These are phyloP conservation scores for Margaritifera margaritifera DNA, from an alignment of 2,888 invertebrate species.

Conservation along the genomic window DNA sequence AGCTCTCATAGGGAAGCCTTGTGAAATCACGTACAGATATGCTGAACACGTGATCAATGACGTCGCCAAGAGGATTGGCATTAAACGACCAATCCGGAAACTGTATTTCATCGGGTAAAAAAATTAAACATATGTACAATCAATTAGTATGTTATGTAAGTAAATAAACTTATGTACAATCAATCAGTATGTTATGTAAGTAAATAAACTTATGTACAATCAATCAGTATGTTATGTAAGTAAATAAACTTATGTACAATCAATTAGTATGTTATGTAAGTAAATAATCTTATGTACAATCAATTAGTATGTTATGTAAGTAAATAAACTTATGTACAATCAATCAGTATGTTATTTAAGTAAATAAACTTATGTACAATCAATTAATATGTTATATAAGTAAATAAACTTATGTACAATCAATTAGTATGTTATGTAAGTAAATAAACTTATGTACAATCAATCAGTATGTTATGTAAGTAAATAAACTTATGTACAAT, in stretches of 20 bases:
- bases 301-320: not conserved
- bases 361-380: not conserved
- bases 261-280: not conserved
- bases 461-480: not conserved
- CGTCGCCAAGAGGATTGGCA: conserved; percentile 59
- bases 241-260: not conserved
- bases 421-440: not conserved
- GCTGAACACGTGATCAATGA: conserved; percentile 66
- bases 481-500: not conserved
- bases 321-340: not conserved
- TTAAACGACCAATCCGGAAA: conserved; percentile 55
- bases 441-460: not conserved
- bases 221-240: not conserved
- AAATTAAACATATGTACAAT: not conserved
- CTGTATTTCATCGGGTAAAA: conserved; percentile 70
- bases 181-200: not conserved
- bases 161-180: not conserved
- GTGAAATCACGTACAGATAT: conserved; percentile 68
- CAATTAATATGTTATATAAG: not conserved
- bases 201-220: not conserved
- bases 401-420: not conserved
- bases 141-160: not conserved
- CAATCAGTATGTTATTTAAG: not conserved
- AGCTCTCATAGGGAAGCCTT: conserved; percentile 69
- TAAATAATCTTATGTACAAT: not conserved